Evolutionary conservation across 2,113 vertebrate species (phyloP).

Genomic region (Lophius piscatorius): DNA sequence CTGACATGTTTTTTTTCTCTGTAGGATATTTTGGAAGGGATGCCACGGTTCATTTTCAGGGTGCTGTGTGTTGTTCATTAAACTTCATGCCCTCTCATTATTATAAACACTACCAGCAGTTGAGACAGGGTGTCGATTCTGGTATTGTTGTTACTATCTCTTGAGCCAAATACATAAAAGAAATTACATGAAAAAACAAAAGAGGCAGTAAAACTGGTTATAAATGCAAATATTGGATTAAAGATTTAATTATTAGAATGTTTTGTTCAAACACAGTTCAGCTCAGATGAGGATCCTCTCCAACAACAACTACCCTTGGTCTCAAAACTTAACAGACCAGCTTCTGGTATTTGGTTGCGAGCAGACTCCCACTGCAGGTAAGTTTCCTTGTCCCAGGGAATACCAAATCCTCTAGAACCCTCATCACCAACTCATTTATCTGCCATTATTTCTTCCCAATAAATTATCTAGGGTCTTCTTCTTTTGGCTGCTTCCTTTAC

Average conservation of each 20-base stretch:
- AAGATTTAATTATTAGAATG: too few relatives aligned
- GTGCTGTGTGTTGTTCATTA: constrained; percentile 37
- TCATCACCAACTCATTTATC: constrained; percentile 2
- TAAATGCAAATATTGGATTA: too few relatives aligned
- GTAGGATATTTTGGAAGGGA: constrained; percentile 38
- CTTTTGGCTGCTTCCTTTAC: too few relatives aligned
- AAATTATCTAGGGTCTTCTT: neutral
- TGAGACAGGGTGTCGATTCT: constrained; percentile 8
- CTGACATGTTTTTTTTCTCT: neutral
- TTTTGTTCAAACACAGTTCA: too few relatives aligned
- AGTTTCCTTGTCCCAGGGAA: constrained; percentile 50
- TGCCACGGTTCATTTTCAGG: constrained; percentile 25
- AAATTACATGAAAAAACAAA: neutral
- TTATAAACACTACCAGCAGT: constrained; percentile 46
- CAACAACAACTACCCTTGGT: too few relatives aligned
- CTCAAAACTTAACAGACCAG: neutral
- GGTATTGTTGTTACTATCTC: constrained; percentile 5
- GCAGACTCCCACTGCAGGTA: constrained; percentile 43
- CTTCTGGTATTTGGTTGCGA: constrained; percentile 12
- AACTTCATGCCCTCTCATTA: constrained; percentile 52
- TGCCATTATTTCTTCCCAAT: constrained; percentile 8
- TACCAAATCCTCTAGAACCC: neutral
- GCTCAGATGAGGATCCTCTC: too few relatives aligned
- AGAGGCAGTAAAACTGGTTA: neutral
- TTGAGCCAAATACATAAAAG: neutral